Percentiles rank a stretch among this genome's conserved stretches.
phyloP scores from a whole-genome alignment of 2,113 vertebrate genomes.

The Petrocephalus zakoni region DNA sequence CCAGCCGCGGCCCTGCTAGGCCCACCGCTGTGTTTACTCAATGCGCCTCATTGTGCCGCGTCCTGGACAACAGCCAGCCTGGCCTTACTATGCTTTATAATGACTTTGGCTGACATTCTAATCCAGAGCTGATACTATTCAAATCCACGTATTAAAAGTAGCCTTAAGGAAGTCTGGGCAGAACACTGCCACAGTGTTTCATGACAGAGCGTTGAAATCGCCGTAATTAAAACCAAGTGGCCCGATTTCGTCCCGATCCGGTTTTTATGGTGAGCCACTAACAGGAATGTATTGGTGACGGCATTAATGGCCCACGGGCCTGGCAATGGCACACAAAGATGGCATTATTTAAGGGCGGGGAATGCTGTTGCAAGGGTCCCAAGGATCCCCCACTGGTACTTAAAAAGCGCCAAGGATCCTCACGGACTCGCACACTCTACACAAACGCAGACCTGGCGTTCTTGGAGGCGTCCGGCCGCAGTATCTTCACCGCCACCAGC shows the following conservation, averaged over 20 bases:
- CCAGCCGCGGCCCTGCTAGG: too few species aligned
- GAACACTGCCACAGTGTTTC: background rate
- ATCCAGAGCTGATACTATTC: background rate
- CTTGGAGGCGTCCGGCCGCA: slow-evolving; percentile 83
- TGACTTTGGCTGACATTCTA: background rate
- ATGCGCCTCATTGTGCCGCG: background rate
- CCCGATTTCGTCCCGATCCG: background rate
- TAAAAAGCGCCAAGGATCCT: background rate
- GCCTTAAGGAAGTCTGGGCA: background rate
- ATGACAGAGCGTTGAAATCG: background rate
- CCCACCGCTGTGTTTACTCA: background rate
- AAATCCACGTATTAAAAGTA: slow-evolving; percentile 3
- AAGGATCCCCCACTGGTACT: background rate
- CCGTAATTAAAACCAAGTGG: background rate
- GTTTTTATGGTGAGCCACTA: background rate
- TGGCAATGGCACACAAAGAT: background rate
- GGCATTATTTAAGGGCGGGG: background rate
- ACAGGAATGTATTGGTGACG: background rate
- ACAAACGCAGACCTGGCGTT: slow-evolving; percentile 76
- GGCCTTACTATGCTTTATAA: background rate
- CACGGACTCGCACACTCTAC: background rate
- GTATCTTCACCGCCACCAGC: slow-evolving; percentile 85
- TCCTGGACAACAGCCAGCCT: background rate
- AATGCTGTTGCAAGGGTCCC: background rate
- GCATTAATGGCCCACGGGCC: background rate